Evolutionary conservation across 2,888 invertebrate genomes (phyloP).

Genomic region (Rhamphomyia laevipes): DNA sequence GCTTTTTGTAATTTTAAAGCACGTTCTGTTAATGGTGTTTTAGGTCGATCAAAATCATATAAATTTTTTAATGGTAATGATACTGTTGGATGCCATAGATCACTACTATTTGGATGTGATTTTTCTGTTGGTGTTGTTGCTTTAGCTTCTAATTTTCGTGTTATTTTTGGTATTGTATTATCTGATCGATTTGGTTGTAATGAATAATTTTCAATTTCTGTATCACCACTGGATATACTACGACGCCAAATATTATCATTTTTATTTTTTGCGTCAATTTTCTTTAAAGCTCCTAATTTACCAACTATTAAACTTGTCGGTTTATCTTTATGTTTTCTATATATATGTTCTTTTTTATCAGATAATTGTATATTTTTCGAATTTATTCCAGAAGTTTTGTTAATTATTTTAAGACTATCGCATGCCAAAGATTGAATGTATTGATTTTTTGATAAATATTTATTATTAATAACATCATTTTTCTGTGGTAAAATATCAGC

Average conservation of each 20-base stretch:
- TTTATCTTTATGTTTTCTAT: conserved; percentile 29
- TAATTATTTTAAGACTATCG: conserved; percentile 28
- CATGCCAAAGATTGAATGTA: conserved; percentile 24
- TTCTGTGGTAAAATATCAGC: conserved; percentile 9
- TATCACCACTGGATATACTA: conserved; percentile 10
- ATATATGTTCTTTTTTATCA: conserved; percentile 24
- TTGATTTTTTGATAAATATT: conserved; percentile 1
- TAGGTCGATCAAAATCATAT: conserved; percentile 21
- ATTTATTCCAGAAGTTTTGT: conserved; percentile 12
- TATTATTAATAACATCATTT: conserved; percentile 8
- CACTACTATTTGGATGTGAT: conserved; percentile 9
- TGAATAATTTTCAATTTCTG: conserved; percentile 11
- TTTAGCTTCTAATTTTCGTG: conserved; percentile 29
- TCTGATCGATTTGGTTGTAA: conserved; percentile 26
- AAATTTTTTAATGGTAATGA: conserved; percentile 21
- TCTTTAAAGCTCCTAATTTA: conserved; percentile 17
- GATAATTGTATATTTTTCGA: neutral
- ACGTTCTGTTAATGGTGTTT: conserved; percentile 35
- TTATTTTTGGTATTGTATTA: conserved; percentile 32
- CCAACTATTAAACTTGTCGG: conserved; percentile 12
- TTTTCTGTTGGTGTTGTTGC: conserved; percentile 26
- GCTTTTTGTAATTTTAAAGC: conserved; percentile 55
- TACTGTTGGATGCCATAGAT: conserved; percentile 12
- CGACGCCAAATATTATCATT: conserved; percentile 10
- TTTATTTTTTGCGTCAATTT: conserved; percentile 22